These are phyloP conservation scores for Argentina silus DNA, from an alignment of 2,797 vertebrate genomes.

Conservation along the genomic window DNA sequence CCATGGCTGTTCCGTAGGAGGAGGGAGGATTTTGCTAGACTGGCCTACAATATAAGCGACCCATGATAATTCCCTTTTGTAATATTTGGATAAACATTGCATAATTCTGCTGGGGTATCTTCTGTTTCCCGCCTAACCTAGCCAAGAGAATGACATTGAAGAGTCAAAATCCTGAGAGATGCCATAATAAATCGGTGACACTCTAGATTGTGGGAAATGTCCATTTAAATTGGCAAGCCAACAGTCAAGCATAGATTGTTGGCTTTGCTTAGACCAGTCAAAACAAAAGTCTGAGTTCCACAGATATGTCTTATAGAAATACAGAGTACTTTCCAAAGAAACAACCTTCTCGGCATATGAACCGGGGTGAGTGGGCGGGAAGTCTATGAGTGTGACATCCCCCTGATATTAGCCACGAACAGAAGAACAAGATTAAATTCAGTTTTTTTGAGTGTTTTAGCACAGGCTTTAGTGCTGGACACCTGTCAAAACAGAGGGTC, in stretches of 20 bases:
- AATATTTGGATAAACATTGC: constrained; percentile 3
- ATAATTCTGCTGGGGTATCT: neutral
- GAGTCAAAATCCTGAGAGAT: neutral
- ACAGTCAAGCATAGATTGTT: neutral
- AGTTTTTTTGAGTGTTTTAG: constrained; percentile 9
- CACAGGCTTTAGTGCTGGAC: constrained; percentile 13
- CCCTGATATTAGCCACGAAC: neutral
- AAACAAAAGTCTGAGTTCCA: constrained; percentile 4
- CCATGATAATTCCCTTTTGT: neutral
- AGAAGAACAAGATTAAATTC: constrained; percentile 8
- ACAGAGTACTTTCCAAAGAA: constrained; percentile 3
- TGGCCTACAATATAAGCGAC: constrained; percentile 9
- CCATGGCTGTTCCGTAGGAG: neutral
- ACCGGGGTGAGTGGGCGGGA: neutral
- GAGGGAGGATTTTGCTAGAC: neutral
- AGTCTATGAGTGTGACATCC: neutral
- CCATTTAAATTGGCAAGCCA: constrained; percentile 1
- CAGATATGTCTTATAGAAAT: neutral
- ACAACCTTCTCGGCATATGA: neutral
- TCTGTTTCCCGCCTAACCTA: neutral
- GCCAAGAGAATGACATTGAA: neutral
- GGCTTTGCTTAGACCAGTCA: neutral
- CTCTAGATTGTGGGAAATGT: neutral
- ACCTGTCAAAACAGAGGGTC: constrained; percentile 45
- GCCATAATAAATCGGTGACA: neutral